A percentile compares a stretch with the other conserved stretches of the same genome.
Evolutionary conservation across 2,797 vertebrate species (phyloP).

Genomic region (Ptychobarbus kaznakovi): DNA sequence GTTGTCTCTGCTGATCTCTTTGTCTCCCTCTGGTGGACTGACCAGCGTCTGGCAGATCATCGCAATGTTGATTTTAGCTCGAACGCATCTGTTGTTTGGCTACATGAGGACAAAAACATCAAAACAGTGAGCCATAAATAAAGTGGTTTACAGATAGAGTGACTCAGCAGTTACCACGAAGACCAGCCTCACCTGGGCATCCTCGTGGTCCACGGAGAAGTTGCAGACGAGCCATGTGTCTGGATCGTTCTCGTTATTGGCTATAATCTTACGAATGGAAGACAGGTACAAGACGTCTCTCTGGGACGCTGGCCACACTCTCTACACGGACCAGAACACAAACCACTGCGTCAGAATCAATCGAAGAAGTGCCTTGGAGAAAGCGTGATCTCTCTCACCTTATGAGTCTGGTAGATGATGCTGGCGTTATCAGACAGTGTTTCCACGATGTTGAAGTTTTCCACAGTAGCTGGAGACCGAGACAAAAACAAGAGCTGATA

Average conservation of each 20-base stretch:
- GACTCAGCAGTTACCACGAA: neutral
- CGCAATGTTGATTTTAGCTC: conserved; percentile 97
- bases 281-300: conserved; percentile 96
- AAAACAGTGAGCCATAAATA: neutral
- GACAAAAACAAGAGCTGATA: neutral
- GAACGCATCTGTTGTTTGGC: conserved; percentile 91
- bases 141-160: neutral
- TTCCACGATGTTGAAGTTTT: conserved; percentile 96
- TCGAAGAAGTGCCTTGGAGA: neutral
- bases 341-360: neutral
- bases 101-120: conserved; percentile 61
- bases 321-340: conserved; percentile 73
- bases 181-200: conserved; percentile 83
- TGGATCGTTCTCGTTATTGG: conserved; percentile 94
- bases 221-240: conserved; percentile 99
- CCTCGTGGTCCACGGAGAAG: conserved; percentile 96
- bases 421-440: conserved; percentile 92
- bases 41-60: conserved; percentile 98
- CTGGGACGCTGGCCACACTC: conserved; percentile 98
- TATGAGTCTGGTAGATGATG: conserved; percentile 97
- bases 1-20: conserved; percentile 95
- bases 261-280: conserved; percentile 91
- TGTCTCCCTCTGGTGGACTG: conserved; percentile 94
- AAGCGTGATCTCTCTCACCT: conserved; percentile 77
- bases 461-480: conserved; percentile 88